A percentile compares a stretch with the other conserved stretches of the same genome.
Conservation (phyloP, 2,888 invertebrate genomes). For the Elaeidobius kamerunicus region DNA sequence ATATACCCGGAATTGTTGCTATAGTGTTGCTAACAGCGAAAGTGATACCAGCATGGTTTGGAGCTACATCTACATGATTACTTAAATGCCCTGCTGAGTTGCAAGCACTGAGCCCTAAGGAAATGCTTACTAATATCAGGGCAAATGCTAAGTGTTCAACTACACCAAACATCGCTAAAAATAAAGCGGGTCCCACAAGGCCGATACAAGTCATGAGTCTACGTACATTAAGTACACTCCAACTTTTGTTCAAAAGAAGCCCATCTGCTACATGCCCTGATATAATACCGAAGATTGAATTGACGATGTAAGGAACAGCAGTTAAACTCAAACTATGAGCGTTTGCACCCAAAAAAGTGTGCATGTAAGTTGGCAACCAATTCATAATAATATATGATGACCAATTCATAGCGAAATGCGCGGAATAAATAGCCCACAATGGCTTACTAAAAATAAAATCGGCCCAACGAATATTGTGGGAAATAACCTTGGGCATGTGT, state of each 20-base stretch:
- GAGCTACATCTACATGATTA: conserved; percentile 75
- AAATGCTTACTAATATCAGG: conserved; percentile 68
- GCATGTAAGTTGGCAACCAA: conserved; percentile 72
- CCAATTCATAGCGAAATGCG: conserved; percentile 80
- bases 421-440: conserved; percentile 69
- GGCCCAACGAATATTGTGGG: conserved; percentile 58
- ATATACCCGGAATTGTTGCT: conserved; percentile 71
- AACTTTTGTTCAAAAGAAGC: conserved; percentile 52
- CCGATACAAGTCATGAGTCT: conserved; percentile 71
- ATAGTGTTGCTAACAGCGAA: conserved; percentile 75
- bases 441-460: conserved; percentile 67
- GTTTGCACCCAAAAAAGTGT: conserved; percentile 60
- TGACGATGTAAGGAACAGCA: conserved; percentile 70
- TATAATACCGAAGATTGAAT: conserved; percentile 66
- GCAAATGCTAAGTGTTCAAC: conserved; percentile 66
- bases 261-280: conserved; percentile 72
- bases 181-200: conserved; percentile 67
- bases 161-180: conserved; percentile 66
- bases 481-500: conserved; percentile 56
- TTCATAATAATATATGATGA: conserved; percentile 77
- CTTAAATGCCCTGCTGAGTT: conserved; percentile 74
- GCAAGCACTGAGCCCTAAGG: conserved; percentile 71
- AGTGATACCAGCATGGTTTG: conserved; percentile 73
- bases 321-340: conserved; percentile 68
- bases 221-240: conserved; percentile 66